phyloP scores from a whole-genome alignment of 2,888 invertebrate species.

The Acrobasis consociella region DNA sequence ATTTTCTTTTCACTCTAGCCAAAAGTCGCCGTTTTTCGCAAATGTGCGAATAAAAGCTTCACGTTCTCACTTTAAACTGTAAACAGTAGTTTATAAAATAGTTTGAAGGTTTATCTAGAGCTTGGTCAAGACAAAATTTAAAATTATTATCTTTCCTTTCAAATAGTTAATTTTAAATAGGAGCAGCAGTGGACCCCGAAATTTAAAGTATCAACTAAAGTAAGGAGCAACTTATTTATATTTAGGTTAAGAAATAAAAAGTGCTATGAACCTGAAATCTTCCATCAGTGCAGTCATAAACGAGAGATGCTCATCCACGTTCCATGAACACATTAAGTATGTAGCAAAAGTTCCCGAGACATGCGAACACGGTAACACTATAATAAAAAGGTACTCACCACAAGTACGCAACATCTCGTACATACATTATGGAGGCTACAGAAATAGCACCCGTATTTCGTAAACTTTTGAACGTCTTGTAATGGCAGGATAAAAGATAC shows the following conservation, averaged over 20 bases:
- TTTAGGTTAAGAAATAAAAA: background rate
- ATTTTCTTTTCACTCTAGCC: too few species aligned
- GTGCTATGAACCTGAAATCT: background rate
- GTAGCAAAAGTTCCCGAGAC: constrained; percentile 12
- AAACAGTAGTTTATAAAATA: too few species aligned
- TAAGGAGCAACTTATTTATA: too few species aligned
- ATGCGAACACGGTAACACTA: constrained; percentile 13
- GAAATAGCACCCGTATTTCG: background rate
- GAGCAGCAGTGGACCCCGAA: too few species aligned
- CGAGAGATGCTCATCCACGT: constrained; percentile 2
- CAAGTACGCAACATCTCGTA: constrained; percentile 2
- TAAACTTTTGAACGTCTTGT: background rate
- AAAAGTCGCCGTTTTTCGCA: too few species aligned
- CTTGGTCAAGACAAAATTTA: too few species aligned
- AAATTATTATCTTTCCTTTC: too few species aligned
- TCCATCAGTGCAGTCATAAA: constrained; percentile 3
- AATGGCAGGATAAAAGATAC: background rate
- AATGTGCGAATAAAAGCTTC: too few species aligned
- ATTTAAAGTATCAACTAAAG: too few species aligned
- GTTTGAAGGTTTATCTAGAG: too few species aligned
- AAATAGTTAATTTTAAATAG: too few species aligned
- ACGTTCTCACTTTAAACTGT: too few species aligned
- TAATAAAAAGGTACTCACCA: constrained; percentile 15
- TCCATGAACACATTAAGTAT: constrained; percentile 9
- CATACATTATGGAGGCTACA: constrained; percentile 19